Evolutionary conservation across 1,140 invertebrate genomes (phyloP).

Genomic region (Lordiphosa mommai): DNA sequence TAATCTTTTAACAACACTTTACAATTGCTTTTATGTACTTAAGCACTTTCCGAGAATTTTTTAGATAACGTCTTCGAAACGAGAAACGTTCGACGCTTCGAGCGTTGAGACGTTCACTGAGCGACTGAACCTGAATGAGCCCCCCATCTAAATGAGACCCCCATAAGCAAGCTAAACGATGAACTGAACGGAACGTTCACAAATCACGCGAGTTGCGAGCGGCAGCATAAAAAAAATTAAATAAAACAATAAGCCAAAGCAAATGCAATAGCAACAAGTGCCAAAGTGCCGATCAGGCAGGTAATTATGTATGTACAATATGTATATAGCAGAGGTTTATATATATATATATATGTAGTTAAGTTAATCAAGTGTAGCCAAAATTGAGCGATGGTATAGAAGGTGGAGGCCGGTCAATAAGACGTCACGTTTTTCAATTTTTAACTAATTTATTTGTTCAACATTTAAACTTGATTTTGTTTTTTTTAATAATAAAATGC

Average conservation of each 20-base stretch:
- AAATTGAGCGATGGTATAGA: neutral
- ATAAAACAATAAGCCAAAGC: conserved; percentile 18
- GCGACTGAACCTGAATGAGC: conserved; percentile 59
- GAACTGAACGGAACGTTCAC: conserved; percentile 39
- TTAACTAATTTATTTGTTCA: conserved; percentile 1
- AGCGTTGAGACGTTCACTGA: conserved; percentile 53
- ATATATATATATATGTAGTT: neutral
- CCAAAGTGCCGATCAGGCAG: conserved; percentile 66
- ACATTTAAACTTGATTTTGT: conserved; percentile 5
- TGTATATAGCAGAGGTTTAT: conserved; percentile 1
- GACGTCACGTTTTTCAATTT: conserved; percentile 27
- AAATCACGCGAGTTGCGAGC: conserved; percentile 69
- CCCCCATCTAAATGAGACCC: conserved; percentile 50
- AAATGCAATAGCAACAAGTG: conserved; percentile 48
- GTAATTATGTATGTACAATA: conserved; percentile 29
- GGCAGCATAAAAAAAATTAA: conserved; percentile 48
- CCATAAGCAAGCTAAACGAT: conserved; percentile 15
- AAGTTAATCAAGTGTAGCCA: conserved; percentile 3
- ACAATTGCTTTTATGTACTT: neutral
- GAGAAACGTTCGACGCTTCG: conserved; percentile 36
- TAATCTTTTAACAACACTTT: conserved; percentile 2
- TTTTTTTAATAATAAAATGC: conserved; percentile 8
- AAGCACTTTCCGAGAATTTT: conserved; percentile 13
- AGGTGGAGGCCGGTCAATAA: conserved; percentile 22
- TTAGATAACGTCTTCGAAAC: conserved; percentile 20